phyloP scores from a whole-genome alignment of 2,888 invertebrate species.

The Caradrina kadenii region DNA sequence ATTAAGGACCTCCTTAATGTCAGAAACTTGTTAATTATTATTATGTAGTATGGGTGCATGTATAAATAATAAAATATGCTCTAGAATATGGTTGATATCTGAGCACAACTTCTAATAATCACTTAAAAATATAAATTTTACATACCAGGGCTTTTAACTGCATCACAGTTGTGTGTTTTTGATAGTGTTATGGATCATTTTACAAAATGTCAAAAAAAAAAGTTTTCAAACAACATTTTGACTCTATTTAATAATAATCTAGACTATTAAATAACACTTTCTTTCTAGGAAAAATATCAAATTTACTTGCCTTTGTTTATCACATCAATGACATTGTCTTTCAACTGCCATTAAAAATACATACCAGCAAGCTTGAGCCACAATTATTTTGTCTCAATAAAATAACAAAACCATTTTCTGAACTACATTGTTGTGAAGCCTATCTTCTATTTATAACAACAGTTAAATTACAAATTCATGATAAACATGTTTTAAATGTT shows the following conservation, averaged over 20 bases:
- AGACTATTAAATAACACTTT: conserved; percentile 2
- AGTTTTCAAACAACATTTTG: conserved; percentile 1
- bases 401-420: conserved; percentile 14
- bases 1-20: background rate
- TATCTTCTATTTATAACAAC: background rate
- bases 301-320: conserved; percentile 30
- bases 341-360: conserved; percentile 13
- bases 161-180: background rate
- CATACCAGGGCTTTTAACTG: background rate
- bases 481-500: conserved; percentile 18
- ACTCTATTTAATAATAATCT: conserved; percentile 17
- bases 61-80: background rate
- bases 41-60: background rate
- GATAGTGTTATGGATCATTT: background rate
- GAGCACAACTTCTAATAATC: background rate
- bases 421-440: background rate
- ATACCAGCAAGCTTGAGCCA: conserved; percentile 1
- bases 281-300: conserved; percentile 2
- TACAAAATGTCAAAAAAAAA: background rate
- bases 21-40: background rate
- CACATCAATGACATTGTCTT: background rate
- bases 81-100: conserved; percentile 1
- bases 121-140: background rate
- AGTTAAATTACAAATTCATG: conserved; percentile 7
- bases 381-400: conserved; percentile 17